Evolutionary conservation across 2,888 invertebrate species (phyloP).

Genomic region (Polydesmus complanatus): DNA sequence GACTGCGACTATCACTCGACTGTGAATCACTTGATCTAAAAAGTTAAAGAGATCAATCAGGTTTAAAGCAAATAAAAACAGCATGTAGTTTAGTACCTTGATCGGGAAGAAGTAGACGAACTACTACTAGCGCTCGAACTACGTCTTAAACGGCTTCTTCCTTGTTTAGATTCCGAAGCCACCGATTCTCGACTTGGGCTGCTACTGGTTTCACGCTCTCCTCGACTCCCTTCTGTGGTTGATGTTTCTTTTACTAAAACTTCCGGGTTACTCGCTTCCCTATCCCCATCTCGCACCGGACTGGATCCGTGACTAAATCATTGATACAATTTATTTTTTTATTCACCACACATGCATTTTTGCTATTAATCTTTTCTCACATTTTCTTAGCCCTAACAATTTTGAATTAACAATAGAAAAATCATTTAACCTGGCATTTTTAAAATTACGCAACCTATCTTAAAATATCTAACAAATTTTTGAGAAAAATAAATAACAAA

Average conservation of each 20-base stretch:
- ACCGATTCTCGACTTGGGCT: background rate
- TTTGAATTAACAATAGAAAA: too few relatives aligned
- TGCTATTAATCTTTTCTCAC: too few relatives aligned
- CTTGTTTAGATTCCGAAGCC: background rate
- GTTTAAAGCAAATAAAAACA: background rate
- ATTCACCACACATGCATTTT: too few relatives aligned
- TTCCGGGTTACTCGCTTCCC: background rate
- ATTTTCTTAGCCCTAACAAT: too few relatives aligned
- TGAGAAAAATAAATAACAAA: too few relatives aligned
- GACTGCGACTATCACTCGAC: background rate
- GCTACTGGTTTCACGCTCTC: background rate
- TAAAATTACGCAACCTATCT: too few relatives aligned
- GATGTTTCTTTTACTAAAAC: background rate
- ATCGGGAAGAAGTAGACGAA: background rate
- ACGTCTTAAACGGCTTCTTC: slow-evolving; percentile 1
- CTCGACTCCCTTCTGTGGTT: background rate
- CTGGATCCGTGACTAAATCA: background rate
- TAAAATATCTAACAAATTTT: too few relatives aligned
- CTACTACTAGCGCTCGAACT: slow-evolving; percentile 3
- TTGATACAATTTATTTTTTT: too few relatives aligned
- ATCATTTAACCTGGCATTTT: too few relatives aligned
- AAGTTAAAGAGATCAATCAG: background rate
- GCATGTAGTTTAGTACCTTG: background rate
- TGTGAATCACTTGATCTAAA: background rate
- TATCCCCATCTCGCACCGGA: background rate